phyloP scores from a whole-genome alignment of 2,113 vertebrate species.

The Formicarius rufipectus region DNA sequence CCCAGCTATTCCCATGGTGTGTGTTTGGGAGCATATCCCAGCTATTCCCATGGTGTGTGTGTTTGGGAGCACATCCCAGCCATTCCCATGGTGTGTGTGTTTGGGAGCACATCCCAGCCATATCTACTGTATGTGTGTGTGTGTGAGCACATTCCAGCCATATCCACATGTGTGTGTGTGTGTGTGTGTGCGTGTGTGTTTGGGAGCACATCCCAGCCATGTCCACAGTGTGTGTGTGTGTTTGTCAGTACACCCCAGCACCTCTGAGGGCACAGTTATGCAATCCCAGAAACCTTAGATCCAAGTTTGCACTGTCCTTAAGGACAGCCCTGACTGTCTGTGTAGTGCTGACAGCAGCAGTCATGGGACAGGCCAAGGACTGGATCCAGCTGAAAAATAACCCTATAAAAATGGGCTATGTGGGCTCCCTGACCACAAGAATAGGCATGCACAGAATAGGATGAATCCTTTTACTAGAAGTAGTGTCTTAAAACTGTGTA shows the following conservation, averaged over 20 bases:
- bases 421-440: background rate
- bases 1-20: background rate
- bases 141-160: too few relatives aligned
- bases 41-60: too few relatives aligned
- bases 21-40: background rate
- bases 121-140: too few relatives aligned
- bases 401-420: background rate
- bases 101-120: too few relatives aligned
- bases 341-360: background rate
- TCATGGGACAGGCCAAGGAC: background rate
- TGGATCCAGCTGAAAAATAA: background rate
- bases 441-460: background rate
- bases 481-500: background rate
- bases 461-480: background rate
- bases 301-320: background rate
- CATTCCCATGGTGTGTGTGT: too few relatives aligned
- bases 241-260: background rate
- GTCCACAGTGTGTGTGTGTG: background rate
- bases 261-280: background rate
- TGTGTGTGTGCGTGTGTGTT: accelerated
- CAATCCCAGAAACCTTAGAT: background rate
- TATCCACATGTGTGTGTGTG: too few relatives aligned
- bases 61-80: too few relatives aligned
- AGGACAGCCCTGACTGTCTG: background rate
- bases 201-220: background rate